Conservation (phyloP, 2,113 vertebrate genomes). For the Muscicapa adusta region DNA sequence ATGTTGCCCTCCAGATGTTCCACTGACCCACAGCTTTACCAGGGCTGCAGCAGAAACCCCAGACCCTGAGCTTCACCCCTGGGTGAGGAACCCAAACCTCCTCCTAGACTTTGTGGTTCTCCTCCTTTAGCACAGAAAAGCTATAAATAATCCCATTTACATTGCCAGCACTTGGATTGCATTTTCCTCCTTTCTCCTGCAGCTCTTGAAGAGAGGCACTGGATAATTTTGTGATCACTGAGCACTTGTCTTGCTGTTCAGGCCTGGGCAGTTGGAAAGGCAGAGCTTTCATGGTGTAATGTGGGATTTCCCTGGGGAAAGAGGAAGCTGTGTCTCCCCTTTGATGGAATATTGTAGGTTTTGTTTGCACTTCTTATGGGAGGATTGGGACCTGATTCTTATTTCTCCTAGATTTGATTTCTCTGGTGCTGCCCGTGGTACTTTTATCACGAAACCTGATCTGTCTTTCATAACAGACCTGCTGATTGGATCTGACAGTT, state of each 20-base stretch:
- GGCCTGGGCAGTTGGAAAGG: neutral
- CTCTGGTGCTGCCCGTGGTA: neutral
- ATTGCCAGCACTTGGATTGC: neutral
- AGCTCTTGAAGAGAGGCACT: neutral
- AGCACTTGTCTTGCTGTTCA: neutral
- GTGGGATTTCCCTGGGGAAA: neutral
- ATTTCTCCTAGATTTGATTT: conserved; percentile 6
- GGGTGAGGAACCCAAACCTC: neutral
- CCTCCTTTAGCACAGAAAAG: neutral
- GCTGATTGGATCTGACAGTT: neutral
- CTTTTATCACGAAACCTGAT: neutral
- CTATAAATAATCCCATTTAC: neutral
- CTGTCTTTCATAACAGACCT: neutral
- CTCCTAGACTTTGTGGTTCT: neutral
- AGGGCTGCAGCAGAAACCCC: neutral
- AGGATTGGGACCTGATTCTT: neutral
- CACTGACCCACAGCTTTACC: neutral
- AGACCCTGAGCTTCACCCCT: neutral
- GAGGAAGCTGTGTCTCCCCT: neutral
- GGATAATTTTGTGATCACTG: neutral
- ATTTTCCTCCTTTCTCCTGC: neutral
- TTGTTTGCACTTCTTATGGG: neutral
- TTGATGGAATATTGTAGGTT: neutral
- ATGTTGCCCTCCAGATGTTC: neutral
- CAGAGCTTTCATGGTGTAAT: neutral